These are phyloP conservation scores for Pipistrellus kuhlii DNA, from an alignment of 2,797 vertebrate genomes.

Conservation along the genomic window DNA sequence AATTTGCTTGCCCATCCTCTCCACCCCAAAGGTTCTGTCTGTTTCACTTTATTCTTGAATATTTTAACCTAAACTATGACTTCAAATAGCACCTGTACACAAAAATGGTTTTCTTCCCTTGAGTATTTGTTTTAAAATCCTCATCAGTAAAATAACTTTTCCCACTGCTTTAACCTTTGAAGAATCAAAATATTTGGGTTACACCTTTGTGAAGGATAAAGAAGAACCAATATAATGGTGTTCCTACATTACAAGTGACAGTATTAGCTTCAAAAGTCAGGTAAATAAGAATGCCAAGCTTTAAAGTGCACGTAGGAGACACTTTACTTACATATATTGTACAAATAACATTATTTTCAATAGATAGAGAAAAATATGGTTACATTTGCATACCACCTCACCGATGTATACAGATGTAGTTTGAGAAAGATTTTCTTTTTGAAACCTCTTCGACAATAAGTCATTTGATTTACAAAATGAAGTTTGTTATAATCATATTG, in stretches of 20 bases:
- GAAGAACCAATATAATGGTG: neutral
- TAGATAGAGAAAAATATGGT: neutral
- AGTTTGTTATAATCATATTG: neutral
- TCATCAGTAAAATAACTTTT: neutral
- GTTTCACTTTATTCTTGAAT: neutral
- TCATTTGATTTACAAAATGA: conserved; percentile 37
- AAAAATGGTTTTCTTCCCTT: neutral
- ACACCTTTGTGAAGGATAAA: neutral
- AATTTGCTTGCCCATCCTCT: neutral
- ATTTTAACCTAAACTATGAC: neutral
- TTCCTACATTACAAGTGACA: neutral
- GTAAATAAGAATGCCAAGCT: neutral
- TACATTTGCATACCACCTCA: neutral
- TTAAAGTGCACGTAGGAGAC: neutral
- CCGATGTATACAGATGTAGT: neutral
- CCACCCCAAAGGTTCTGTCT: neutral
- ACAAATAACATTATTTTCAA: neutral
- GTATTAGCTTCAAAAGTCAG: neutral
- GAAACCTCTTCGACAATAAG: neutral
- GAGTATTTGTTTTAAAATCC: neutral
- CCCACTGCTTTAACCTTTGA: neutral
- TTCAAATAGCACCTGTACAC: neutral
- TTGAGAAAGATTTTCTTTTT: conserved; percentile 4
- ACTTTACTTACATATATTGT: neutral
- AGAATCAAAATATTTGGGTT: neutral